Conservation (phyloP, 2,113 vertebrate genomes). For the Leucosticte australis region DNA sequence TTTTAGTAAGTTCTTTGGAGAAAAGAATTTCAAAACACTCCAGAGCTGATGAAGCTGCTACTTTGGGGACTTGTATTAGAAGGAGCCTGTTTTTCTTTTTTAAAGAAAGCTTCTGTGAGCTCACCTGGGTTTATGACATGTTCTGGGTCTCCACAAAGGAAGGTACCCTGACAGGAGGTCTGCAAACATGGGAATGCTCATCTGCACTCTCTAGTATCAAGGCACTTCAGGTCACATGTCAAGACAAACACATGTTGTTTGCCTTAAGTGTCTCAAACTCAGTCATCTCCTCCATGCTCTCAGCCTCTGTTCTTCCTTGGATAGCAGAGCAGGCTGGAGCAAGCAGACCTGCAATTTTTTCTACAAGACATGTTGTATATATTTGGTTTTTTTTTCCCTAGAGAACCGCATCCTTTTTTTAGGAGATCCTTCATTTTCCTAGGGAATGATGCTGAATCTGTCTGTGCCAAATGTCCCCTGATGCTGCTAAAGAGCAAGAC, state of each 20-base stretch:
- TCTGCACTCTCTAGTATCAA: fast-evolving
- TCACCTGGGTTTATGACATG: background rate
- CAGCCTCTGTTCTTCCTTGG: background rate
- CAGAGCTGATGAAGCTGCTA: background rate
- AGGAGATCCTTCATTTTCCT: background rate
- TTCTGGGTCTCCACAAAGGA: background rate
- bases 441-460: background rate
- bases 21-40: background rate
- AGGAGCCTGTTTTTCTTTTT: background rate
- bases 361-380: fast-evolving
- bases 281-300: background rate
- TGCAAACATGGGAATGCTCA: background rate
- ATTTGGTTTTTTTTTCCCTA: background rate
- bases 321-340: background rate
- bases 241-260: background rate
- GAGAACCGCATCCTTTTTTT: background rate
- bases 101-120: background rate
- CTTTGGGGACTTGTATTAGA: background rate
- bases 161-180: background rate
- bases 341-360: background rate
- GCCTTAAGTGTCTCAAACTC: background rate
- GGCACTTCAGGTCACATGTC: background rate
- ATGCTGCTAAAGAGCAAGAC: background rate
- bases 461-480: fast-evolving
- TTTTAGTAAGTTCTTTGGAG: background rate